Base-by-base conservation (phyloP, 2,888 invertebrate species). In the Aethes cnicana region DNA sequence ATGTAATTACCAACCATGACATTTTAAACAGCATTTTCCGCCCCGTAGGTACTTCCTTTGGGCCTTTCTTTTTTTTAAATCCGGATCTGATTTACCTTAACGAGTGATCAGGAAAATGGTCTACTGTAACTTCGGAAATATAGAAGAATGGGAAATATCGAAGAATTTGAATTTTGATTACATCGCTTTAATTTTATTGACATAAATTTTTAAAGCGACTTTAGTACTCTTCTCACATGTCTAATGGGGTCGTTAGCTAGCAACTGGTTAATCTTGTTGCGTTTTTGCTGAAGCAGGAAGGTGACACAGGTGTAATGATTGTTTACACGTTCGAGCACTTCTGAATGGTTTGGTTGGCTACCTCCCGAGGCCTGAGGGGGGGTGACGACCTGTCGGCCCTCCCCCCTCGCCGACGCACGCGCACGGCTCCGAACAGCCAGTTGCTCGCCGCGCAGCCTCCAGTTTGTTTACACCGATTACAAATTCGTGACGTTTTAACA, bases 391-490 rank as follows among this genome's bases (percentile, higher is more conserved):
- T 70, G 72, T 63, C 56, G 54, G 53, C 57, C 61, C 58, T 57
- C 66, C 72, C 72, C 64, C 67, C 62, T 56, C 54, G 60, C 74
- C 80, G 79, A 77, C 84, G 86, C 84, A 73, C 80, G 85, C 86
- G 87, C 87, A 83, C 69, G 73, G 71, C 77, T 69, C 70, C 71
- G 65, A 79, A 26, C 43, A 54, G 81, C 84, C 86, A 87, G 89
- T 86, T 79, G 84, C 74, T 70, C 77, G 82, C 79, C 84, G 84
- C 82, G 81, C 85, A 86, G 86, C 87, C 88, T 88, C 85, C 81
- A 77, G 80, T 79, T 88, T 89, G 85, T 88, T 88, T 84, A 87
- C 84, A 81, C 71, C 66, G 60, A 69, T 60, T 64, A 61, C 53
- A 62, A 52, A 61, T 65, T 64, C 61, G 69, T 75, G 74, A 68